These are phyloP conservation scores for Ormyrus pomaceus DNA, from an alignment of 2,888 invertebrate genomes.

Conservation along the genomic window DNA sequence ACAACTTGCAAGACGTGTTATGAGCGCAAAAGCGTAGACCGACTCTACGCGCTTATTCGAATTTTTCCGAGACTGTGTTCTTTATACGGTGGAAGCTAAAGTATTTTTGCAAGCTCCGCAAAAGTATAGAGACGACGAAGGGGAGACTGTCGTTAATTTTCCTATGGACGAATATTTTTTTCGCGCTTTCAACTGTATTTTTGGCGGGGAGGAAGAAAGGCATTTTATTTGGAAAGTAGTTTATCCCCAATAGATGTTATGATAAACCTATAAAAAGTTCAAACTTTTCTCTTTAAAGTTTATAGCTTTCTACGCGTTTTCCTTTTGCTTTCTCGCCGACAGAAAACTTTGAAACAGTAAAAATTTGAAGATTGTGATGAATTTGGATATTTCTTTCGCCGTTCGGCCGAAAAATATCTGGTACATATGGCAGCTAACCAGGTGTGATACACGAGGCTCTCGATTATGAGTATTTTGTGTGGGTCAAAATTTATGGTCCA, in stretches of 20 bases:
- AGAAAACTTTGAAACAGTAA: no score
- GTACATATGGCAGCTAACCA: no score
- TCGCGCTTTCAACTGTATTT: not conserved
- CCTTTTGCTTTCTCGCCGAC: no score
- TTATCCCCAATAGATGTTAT: slow-evolving; percentile 10
- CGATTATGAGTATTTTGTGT: no score
- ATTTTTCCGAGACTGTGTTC: not conserved
- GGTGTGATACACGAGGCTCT: no score
- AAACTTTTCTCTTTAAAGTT: slow-evolving; percentile 29
- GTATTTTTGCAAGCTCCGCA: slow-evolving; percentile 13
- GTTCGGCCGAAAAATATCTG: no score
- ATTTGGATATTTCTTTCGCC: no score
- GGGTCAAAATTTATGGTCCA: no score
- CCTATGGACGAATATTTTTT: slow-evolving; percentile 1
- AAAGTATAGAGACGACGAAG: not conserved
- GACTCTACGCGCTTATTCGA: slow-evolving; percentile 1
- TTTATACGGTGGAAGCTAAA: not conserved
- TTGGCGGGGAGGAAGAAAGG: not conserved
- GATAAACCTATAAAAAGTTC: slow-evolving; percentile 24
- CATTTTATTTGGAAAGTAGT: slow-evolving; percentile 6
- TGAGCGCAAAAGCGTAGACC: not conserved
- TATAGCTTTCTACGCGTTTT: slow-evolving; percentile 5
- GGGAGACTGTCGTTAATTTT: not conserved
- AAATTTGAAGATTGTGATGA: not conserved
- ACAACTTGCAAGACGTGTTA: slow-evolving; percentile 5